Evolutionary conservation across 2,888 invertebrate species (phyloP).

Genomic region (Chrysolina oricalcia): DNA sequence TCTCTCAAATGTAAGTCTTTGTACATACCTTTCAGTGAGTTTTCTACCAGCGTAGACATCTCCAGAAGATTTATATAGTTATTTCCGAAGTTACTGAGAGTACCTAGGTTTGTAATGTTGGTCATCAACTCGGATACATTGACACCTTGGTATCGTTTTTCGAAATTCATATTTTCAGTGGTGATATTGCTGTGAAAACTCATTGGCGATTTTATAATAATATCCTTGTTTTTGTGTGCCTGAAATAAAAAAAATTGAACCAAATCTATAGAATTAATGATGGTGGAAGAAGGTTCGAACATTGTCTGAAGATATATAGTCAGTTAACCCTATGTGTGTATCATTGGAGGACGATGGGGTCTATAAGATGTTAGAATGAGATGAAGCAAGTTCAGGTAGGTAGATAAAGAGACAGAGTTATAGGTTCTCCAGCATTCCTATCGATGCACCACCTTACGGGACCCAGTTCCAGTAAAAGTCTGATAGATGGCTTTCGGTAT

Average conservation of each 20-base stretch:
- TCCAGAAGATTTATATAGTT: constrained; percentile 64
- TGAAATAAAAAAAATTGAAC: constrained; percentile 54
- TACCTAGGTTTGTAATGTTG: constrained; percentile 61
- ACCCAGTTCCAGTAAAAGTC: too few relatives aligned
- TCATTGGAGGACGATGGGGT: too few relatives aligned
- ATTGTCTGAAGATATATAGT: too few relatives aligned
- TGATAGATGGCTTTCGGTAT: too few relatives aligned
- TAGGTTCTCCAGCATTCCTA: too few relatives aligned
- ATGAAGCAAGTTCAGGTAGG: too few relatives aligned
- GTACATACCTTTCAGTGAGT: constrained; percentile 65
- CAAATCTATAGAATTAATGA: too few relatives aligned
- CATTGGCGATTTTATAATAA: constrained; percentile 60
- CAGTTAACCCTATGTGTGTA: too few relatives aligned
- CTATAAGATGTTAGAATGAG: too few relatives aligned
- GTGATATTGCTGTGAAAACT: constrained; percentile 62
- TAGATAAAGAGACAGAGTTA: too few relatives aligned
- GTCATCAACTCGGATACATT: constrained; percentile 64
- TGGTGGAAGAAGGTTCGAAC: too few relatives aligned
- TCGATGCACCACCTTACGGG: too few relatives aligned
- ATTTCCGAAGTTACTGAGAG: constrained; percentile 64
- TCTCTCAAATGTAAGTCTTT: constrained; percentile 8
- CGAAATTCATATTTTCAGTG: constrained; percentile 64
- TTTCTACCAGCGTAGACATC: constrained; percentile 60
- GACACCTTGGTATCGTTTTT: constrained; percentile 63
- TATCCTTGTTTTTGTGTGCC: constrained; percentile 62